These are phyloP conservation scores for Amphipyra tragopoginis DNA, from an alignment of 2,888 invertebrate genomes.

Conservation along the genomic window DNA sequence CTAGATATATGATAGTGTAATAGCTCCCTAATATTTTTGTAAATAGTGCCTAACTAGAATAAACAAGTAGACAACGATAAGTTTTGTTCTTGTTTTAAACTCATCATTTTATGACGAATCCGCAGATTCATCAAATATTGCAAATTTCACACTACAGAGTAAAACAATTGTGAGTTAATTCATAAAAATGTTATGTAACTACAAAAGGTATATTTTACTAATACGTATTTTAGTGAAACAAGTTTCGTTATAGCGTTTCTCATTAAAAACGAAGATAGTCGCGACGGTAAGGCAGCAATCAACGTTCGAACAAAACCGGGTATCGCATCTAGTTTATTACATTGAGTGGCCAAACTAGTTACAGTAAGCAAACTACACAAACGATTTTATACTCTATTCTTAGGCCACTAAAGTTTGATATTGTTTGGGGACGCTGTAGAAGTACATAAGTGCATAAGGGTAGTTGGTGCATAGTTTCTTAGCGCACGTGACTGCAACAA, in stretches of 20 bases:
- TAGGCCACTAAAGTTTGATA: conserved; percentile 6
- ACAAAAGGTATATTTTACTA: conserved; percentile 11
- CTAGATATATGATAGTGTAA: too few relatives aligned
- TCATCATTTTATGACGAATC: conserved; percentile 3
- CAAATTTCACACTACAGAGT: background rate
- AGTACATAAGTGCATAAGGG: conserved; percentile 58
- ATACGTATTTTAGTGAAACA: conserved; percentile 27
- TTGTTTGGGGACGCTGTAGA: conserved; percentile 20
- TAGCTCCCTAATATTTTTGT: conserved; percentile 29
- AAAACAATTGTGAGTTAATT: conserved; percentile 21
- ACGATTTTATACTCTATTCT: conserved; percentile 35
- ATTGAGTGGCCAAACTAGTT: conserved; percentile 46
- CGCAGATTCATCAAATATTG: background rate
- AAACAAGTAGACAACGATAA: conserved; percentile 7
- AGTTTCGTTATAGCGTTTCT: conserved; percentile 45
- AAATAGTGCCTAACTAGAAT: conserved; percentile 30
- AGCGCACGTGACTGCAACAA: conserved; percentile 85
- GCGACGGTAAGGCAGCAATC: conserved; percentile 43
- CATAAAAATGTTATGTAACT: conserved; percentile 12
- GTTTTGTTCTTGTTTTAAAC: background rate
- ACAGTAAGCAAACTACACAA: conserved; percentile 11
- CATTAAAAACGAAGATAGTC: conserved; percentile 46
- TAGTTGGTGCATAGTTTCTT: conserved; percentile 67
- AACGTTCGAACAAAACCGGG: conserved; percentile 48
- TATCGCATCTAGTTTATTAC: conserved; percentile 47